Base-by-base conservation (phyloP, 2,888 invertebrate species). In the Cosmorhoe ocellata region DNA sequence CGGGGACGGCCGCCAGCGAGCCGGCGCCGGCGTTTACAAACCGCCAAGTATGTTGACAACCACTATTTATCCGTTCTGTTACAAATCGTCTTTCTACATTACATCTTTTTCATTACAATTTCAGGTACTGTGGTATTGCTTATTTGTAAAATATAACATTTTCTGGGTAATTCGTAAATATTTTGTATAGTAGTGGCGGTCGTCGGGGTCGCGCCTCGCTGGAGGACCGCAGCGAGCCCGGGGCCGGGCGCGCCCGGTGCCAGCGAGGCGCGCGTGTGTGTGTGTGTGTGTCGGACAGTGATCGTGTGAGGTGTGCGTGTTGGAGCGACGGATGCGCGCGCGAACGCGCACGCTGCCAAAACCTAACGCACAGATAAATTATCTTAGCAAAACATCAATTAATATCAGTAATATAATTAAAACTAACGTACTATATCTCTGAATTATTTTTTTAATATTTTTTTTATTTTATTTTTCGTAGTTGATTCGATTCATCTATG, bases 81-180 rank as follows among this genome's bases (percentile, higher is more conserved):
- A 78, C 76, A 72, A 56, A 56, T 56, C 41, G 41, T 33, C 49
- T 56, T 71, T 76, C 76, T 78, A 77, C 69, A 68, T 67, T 67
- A 67, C 60, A 72, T 71, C 60, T 68, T 76, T 76, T 79, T 75
- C n/a, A n/a, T 71, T 71, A 71, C 67, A 66, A 77, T 76, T 79
- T 86, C 88, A 87, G 88, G 87, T 88, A 88, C 88, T 82, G 81
- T 81, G 83, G 84, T 88, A 88, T 87, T 88, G 86, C 87, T 88
- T 87, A 86, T 74, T 76, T 83, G 84, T 84, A 83, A 80, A 18
- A 74, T 37, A 81, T 79, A 75, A 74, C 79, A 76, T 76, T 76
- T 74, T 78, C 64, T 71, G 69, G 26, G 67, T 73, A 65, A 67
- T 59, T 49, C 58, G 61, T 58, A 33, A 13, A 22, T 54, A 50